Evolutionary conservation across 2,888 invertebrate species (phyloP).

Genomic region (Stenchaetothrips biformis): DNA sequence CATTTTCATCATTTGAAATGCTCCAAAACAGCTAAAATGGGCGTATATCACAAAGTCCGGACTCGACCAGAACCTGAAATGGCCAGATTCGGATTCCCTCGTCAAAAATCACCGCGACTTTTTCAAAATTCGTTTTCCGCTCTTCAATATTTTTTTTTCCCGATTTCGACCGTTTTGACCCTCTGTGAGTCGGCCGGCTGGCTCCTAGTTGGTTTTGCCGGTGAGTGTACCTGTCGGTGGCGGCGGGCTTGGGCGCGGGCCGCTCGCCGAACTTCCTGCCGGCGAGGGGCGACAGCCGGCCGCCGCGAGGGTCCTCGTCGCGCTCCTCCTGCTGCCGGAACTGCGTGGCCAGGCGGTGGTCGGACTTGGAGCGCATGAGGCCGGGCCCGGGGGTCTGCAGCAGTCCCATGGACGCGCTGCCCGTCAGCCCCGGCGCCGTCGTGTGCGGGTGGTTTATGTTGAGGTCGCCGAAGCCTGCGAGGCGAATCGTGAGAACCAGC

Average conservation of each 20-base stretch:
- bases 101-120: no score
- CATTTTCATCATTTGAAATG: no score
- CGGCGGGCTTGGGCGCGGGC: conserved; percentile 31
- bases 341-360: conserved; percentile 82
- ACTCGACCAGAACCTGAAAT: no score
- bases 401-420: conserved; percentile 46
- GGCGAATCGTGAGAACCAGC: no score
- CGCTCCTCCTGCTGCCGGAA: conserved; percentile 80
- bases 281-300: conserved; percentile 56
- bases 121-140: no score
- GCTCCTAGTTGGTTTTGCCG: neutral
- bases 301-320: conserved; percentile 49
- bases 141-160: no score
- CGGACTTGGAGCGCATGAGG: conserved; percentile 87
- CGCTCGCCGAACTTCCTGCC: conserved; percentile 73
- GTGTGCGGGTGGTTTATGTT: conserved; percentile 64
- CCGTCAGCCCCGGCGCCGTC: conserved; percentile 35
- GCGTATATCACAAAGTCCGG: no score
- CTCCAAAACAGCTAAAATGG: no score
- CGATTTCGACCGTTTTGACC: no score
- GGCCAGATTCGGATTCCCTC: no score
- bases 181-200: no score
- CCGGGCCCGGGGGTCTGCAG: conserved; percentile 63
- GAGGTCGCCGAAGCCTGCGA: conserved; percentile 68
- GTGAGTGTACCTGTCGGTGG: conserved; percentile 15